A percentile compares a stretch with the other conserved stretches of the same genome.
Evolutionary conservation across 2,113 vertebrate genomes (phyloP).

Genomic region (Dolichallabes microphthalmus): DNA sequence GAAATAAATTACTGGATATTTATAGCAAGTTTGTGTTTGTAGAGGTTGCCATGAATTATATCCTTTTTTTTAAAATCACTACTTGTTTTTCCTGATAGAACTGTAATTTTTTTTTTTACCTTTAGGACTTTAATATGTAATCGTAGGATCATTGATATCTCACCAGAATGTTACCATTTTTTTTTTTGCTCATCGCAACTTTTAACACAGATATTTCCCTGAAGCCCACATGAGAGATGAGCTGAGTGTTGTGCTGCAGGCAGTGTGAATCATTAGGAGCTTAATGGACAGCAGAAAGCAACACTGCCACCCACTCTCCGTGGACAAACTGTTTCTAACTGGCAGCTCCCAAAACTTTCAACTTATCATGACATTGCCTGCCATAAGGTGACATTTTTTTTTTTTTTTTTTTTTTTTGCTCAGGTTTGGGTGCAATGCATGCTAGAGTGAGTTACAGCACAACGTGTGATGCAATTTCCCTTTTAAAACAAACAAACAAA

Average conservation of each 20-base stretch:
- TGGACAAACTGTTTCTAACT: conserved; percentile 28
- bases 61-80: background rate
- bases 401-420: background rate
- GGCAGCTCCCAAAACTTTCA: conserved; percentile 30
- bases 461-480: conserved; percentile 8
- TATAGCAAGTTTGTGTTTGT: background rate
- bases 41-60: background rate
- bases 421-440: background rate
- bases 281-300: conserved; percentile 34
- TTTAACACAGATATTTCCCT: conserved; percentile 8
- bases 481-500: background rate
- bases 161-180: background rate
- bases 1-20: background rate
- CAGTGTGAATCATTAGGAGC: conserved; percentile 24
- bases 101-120: background rate
- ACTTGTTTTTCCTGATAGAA: background rate
- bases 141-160: background rate
- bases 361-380: conserved; percentile 20
- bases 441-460: conserved; percentile 14
- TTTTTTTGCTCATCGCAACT: conserved; percentile 19
- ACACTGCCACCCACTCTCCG: conserved; percentile 18
- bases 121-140: background rate
- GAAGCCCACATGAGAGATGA: conserved; percentile 15
- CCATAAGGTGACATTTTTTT: conserved; percentile 15
- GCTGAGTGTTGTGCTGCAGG: conserved; percentile 21